These are phyloP conservation scores for Uria aalge DNA, from an alignment of 2,113 vertebrate species.

Conservation along the genomic window DNA sequence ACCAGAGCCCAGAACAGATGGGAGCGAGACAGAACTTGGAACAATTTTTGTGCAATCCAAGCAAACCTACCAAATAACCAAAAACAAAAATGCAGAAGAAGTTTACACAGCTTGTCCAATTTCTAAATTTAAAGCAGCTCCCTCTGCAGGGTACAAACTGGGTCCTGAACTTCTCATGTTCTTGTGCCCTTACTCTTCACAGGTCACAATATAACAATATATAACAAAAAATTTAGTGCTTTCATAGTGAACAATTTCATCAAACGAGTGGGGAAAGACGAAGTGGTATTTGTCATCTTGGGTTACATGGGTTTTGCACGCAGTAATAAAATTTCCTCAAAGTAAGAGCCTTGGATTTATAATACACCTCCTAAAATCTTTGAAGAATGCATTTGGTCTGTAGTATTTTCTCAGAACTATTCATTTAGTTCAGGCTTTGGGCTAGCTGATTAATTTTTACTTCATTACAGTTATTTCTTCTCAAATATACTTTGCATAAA, in stretches of 20 bases:
- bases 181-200: neutral
- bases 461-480: neutral
- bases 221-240: neutral
- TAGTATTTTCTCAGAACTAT: neutral
- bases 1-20: constrained; percentile 12
- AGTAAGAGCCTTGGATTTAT: neutral
- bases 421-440: neutral
- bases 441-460: neutral
- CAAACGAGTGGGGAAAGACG: neutral
- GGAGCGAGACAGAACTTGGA: neutral
- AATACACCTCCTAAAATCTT: neutral
- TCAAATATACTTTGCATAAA: neutral
- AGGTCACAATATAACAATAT: neutral
- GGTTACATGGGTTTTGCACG: neutral
- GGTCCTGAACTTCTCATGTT: constrained; percentile 32
- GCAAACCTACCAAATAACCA: constrained; percentile 19
- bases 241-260: neutral
- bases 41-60: neutral
- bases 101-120: constrained; percentile 37
- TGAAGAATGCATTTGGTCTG: neutral
- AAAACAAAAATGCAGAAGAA: neutral
- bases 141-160: neutral
- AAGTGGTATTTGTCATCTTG: neutral
- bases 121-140: constrained; percentile 33
- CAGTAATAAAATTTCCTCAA: neutral